A percentile compares a stretch with the other conserved stretches of the same genome.
Conservation (phyloP, 2,113 vertebrate genomes). For the Podarcis cretensis region DNA sequence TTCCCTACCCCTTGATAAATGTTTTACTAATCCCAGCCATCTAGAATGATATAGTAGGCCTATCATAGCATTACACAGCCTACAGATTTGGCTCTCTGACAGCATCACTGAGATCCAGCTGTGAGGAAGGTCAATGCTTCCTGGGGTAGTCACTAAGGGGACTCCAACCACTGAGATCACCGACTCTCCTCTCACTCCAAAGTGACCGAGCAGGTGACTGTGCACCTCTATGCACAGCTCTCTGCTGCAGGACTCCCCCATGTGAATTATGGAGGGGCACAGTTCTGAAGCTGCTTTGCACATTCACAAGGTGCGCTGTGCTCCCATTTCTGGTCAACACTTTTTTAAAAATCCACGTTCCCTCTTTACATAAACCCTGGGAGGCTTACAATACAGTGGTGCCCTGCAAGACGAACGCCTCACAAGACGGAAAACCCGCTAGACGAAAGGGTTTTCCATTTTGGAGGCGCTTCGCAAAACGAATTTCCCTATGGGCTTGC, state of each 20-base stretch:
- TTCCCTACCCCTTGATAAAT: neutral
- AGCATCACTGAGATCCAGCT: neutral
- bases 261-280: neutral
- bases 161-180: neutral
- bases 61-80: neutral
- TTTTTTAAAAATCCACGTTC: neutral
- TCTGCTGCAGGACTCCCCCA: neutral
- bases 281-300: neutral
- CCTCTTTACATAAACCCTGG: neutral
- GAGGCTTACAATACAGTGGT: neutral
- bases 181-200: neutral
- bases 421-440: too few relatives aligned
- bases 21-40: neutral
- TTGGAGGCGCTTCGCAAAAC: too few relatives aligned
- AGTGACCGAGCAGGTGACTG: too few relatives aligned
- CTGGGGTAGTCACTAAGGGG: neutral
- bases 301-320: neutral
- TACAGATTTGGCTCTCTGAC: neutral
- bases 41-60: neutral
- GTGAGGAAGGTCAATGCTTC: neutral
- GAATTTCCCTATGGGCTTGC: too few relatives aligned
- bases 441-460: too few relatives aligned
- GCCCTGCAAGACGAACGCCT: too few relatives aligned
- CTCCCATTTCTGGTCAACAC: neutral
- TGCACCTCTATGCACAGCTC: too few relatives aligned